These are phyloP conservation scores for Pandemis heparana DNA, from an alignment of 2,888 invertebrate genomes.

Conservation along the genomic window DNA sequence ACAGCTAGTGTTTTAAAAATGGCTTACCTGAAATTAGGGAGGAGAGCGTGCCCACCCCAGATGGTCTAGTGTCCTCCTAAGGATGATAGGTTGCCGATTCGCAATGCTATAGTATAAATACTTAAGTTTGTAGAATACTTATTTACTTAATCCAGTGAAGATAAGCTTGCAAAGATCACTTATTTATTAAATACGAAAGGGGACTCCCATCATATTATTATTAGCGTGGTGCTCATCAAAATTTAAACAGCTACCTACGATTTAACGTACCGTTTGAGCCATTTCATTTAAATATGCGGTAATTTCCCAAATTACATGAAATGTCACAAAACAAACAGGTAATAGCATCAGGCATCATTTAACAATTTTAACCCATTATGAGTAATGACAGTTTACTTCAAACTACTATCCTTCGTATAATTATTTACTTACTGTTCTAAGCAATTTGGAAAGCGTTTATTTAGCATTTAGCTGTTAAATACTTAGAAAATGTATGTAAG, in stretches of 20 bases:
- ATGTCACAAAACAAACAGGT: not conserved
- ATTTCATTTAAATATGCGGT: not conserved
- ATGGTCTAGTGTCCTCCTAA: no score
- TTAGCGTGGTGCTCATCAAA: no score
- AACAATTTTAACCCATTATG: not conserved
- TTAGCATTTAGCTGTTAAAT: constrained; percentile 13
- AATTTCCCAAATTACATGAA: not conserved
- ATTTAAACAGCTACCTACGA: not conserved
- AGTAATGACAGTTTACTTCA: not conserved
- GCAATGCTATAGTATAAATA: no score
- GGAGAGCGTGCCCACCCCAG: no score
- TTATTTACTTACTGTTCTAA: constrained; percentile 60
- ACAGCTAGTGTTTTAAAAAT: no score
- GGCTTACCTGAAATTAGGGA: no score
- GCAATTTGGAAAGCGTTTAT: constrained; percentile 9
- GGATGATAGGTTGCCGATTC: no score
- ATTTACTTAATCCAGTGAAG: no score
- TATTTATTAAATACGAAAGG: no score
- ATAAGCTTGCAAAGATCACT: no score
- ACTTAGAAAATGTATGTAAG: constrained; percentile 20
- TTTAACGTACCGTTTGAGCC: not conserved
- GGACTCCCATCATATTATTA: no score
- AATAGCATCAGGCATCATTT: not conserved
- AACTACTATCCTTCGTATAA: not conserved
- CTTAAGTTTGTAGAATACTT: no score